Conservation (phyloP, 2,113 vertebrate genomes). For the Aldabrachelys gigantea region DNA sequence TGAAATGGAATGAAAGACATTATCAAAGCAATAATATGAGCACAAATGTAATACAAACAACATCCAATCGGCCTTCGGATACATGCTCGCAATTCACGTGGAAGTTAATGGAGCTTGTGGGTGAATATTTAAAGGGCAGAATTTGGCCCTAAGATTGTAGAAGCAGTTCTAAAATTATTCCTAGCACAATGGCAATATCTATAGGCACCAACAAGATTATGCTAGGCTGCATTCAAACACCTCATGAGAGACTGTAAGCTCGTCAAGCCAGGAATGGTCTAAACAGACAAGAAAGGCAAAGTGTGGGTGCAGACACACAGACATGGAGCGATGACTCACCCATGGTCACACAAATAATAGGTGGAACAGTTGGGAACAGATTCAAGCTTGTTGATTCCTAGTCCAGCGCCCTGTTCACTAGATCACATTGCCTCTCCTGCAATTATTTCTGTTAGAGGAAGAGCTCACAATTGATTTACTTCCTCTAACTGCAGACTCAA, state of each 20-base stretch:
- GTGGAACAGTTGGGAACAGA: fast-evolving
- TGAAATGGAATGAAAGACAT: not conserved
- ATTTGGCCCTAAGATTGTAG: not conserved
- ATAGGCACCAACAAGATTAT: not conserved
- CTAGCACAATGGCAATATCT: not conserved
- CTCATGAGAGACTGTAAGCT: not conserved
- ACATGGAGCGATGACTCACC: fast-evolving
- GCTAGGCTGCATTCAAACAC: not conserved
- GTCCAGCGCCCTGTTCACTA: fast-evolving
- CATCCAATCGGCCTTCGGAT: not conserved
- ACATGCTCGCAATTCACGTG: not conserved
- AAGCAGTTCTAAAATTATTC: fast-evolving
- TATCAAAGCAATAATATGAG: not conserved
- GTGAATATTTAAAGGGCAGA: not conserved
- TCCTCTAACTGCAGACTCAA: not conserved
- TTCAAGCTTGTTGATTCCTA: no score
- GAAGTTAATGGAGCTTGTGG: not conserved
- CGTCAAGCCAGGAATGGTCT: not conserved
- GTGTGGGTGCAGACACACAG: not conserved
- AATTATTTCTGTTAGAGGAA: not conserved
- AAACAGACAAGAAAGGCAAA: not conserved
- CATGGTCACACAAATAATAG: not conserved
- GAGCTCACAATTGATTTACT: not conserved
- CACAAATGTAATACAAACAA: not conserved
- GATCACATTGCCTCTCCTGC: not conserved